Evolutionary conservation across 2,113 vertebrate genomes (phyloP), one percentile per base, ranked within the genome.

Genomic region (Oryzias celebensis): DNA sequence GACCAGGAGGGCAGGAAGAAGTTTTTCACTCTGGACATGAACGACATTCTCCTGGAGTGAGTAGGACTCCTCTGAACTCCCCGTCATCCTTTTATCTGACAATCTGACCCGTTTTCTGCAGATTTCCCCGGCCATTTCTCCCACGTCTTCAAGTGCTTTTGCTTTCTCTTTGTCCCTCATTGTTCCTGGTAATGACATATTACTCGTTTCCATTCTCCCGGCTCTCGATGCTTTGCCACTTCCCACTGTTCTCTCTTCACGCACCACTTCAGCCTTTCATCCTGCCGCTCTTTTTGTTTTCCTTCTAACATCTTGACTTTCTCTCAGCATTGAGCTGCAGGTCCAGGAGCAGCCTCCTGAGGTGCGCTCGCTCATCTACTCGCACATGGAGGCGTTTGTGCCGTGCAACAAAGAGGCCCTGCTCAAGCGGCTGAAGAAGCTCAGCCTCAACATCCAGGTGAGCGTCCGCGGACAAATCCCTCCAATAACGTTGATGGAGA

Each of bases 1-100:
- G 97, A 98, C 91, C 93, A 96, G 90, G 97, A 98, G 92, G 96
- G 97, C 87, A 96, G 96, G 83, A 98, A 99, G 92, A 99, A 98
- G 88, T 98, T 98, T 89, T 99, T 99, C 92, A 98, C 96, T 0
- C 92, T 97, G 87, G 96, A 99, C 88, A 98, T 98, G 94, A 99
- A 98, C 93, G 96, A 98, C 94, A 98, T 98, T 92, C 93, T 99
- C 63, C 92, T 97, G 71, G 96, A 99, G 97, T 99, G 94, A 98
- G 97, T 98, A 73, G 68, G 79, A 75, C 74, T 3, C 7, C 31
- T 7, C 7, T 10, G 2, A 36, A 36, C 0, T 56, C 58, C 60
- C 55, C 60, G 50, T 28, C 51, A 49, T n/a, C 24, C 45, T 22
- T n/a, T 22, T 52, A 55, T 52, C 43, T 49, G 52, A 43, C 23